Percentiles rank a stretch among this genome's conserved stretches.
Conservation (phyloP, 1,140 invertebrate genomes). For the Drosophila subpulchrella region DNA sequence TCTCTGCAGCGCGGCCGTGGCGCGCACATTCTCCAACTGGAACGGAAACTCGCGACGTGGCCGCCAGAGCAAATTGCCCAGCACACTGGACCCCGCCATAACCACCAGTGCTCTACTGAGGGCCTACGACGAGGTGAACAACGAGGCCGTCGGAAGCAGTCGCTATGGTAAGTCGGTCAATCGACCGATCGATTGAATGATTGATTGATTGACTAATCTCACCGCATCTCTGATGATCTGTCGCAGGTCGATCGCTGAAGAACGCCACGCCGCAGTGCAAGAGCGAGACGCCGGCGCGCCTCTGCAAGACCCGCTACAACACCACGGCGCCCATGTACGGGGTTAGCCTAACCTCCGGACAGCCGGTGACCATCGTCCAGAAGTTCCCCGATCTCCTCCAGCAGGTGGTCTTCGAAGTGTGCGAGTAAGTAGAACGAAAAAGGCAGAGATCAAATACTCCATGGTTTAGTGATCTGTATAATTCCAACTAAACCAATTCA, state of each 20-base stretch:
- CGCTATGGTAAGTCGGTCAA: constrained; percentile 82
- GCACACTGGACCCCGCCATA: constrained; percentile 89
- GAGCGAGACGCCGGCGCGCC: constrained; percentile 88
- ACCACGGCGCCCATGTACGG: constrained; percentile 97
- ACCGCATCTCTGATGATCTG: constrained; percentile 6
- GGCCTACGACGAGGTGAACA: constrained; percentile 86
- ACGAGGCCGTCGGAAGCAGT: constrained; percentile 80
- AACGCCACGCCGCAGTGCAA: constrained; percentile 84
- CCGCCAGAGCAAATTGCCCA: constrained; percentile 84
- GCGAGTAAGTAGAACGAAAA: constrained; percentile 87
- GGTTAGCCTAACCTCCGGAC: constrained; percentile 94
- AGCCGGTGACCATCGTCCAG: constrained; percentile 96
- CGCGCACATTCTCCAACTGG: constrained; percentile 86
- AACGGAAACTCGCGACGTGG: constrained; percentile 83
- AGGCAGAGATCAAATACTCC: too few species aligned
- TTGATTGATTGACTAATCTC: constrained; percentile 14
- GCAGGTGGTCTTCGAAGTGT: constrained; percentile 96
- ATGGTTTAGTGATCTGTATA: too few species aligned
- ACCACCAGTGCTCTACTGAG: constrained; percentile 89
- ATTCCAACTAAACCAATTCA: too few species aligned
- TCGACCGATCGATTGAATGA: constrained; percentile 39
- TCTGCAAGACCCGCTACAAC: constrained; percentile 95
- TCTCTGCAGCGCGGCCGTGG: constrained; percentile 87
- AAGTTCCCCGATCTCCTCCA: constrained; percentile 97
- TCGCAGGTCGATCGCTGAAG: constrained; percentile 75